Evolutionary conservation across 2,888 invertebrate species (phyloP).

Genomic region (Cistogaster globosa): DNA sequence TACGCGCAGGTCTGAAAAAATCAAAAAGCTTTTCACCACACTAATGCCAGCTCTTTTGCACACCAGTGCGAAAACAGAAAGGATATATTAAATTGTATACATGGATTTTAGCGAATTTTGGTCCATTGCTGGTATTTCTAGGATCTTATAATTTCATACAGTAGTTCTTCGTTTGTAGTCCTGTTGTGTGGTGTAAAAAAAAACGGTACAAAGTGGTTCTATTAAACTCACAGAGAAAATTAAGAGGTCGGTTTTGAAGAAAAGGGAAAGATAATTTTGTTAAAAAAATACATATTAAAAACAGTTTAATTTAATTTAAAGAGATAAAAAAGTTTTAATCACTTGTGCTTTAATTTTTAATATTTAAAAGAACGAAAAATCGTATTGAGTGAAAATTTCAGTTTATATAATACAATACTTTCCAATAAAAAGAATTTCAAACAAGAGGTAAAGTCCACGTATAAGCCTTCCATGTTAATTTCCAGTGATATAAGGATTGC

Average conservation of each 20-base stretch:
- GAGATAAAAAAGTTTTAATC: background rate
- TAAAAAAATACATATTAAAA: constrained; percentile 9
- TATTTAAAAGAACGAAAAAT: background rate
- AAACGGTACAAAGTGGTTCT: constrained; percentile 71
- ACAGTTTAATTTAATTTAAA: background rate
- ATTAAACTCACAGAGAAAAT: constrained; percentile 41
- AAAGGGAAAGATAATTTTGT: constrained; percentile 16
- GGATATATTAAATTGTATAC: constrained; percentile 71
- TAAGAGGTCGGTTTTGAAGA: constrained; percentile 58
- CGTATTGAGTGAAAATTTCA: constrained; percentile 51
- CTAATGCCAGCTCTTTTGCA: constrained; percentile 56
- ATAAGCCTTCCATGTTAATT: background rate
- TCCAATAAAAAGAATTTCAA: constrained; percentile 26
- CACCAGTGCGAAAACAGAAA: constrained; percentile 65
- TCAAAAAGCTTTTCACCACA: constrained; percentile 80
- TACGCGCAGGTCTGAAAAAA: constrained; percentile 61
- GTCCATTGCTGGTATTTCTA: constrained; percentile 76
- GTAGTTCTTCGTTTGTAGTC: constrained; percentile 82
- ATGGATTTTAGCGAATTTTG: constrained; percentile 75
- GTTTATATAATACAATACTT: constrained; percentile 33
- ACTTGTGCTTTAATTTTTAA: background rate
- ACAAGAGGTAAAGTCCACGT: background rate
- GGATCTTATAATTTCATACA: constrained; percentile 77
- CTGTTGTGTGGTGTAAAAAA: constrained; percentile 78
- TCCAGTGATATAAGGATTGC: constrained; percentile 54